A percentile compares a stretch with the other conserved stretches of the same genome.
Conservation (phyloP, 2,113 vertebrate genomes). For the Phoenicopterus ruber region DNA sequence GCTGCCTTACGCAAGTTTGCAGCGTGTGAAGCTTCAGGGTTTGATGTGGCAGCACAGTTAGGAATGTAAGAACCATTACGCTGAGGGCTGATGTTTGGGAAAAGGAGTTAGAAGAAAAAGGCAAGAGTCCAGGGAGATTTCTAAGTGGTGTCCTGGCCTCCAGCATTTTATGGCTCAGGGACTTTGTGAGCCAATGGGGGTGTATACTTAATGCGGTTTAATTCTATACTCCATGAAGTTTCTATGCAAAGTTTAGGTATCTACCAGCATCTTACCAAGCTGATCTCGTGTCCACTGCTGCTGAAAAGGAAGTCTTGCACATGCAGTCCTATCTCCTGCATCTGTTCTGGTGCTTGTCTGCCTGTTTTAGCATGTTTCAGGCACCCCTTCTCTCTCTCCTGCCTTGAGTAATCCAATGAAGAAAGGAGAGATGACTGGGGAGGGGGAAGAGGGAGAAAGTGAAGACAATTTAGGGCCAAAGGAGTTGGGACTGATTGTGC, state of each 20-base stretch:
- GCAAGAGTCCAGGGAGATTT: neutral
- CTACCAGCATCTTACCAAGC: neutral
- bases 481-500: neutral
- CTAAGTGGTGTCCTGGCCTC: neutral
- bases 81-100: neutral
- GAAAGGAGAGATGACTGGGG: neutral
- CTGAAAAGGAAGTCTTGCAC: neutral
- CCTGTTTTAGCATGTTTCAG: neutral
- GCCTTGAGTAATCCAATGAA: neutral
- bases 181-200: neutral
- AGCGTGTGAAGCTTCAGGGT: neutral
- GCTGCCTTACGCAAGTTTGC: neutral
- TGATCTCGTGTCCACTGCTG: neutral
- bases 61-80: neutral
- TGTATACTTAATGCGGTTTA: neutral
- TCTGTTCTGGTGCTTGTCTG: neutral
- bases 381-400: neutral
- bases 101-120: neutral
- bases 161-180: neutral
- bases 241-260: neutral
- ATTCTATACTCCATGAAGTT: neutral
- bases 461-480: neutral
- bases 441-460: neutral
- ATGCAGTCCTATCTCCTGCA: neutral
- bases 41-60: neutral